Conservation (phyloP, 2,797 vertebrate genomes). For the Chrosomus eos region DNA sequence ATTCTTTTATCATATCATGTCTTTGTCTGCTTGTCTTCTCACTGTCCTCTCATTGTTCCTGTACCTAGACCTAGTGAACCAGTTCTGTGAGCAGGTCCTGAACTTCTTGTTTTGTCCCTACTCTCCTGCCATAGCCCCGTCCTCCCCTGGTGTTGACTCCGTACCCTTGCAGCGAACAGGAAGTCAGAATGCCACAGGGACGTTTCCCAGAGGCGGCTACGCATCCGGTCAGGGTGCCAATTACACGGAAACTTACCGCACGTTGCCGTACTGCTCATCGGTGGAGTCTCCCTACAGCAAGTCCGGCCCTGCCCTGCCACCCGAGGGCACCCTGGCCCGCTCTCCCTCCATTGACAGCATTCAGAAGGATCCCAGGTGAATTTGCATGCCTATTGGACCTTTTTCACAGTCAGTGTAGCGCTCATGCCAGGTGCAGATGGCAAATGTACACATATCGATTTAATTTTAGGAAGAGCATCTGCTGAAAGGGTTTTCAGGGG, state of each 20-base stretch:
- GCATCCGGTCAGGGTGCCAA: slow-evolving; percentile 87
- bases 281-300: slow-evolving; percentile 99
- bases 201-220: slow-evolving; percentile 86
- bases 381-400: neutral
- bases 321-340: slow-evolving; percentile 94
- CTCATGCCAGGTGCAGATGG: neutral
- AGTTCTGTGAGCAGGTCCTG: slow-evolving; percentile 94
- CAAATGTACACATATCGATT: slow-evolving; percentile 4
- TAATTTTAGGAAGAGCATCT: slow-evolving; percentile 37
- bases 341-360: slow-evolving; percentile 99
- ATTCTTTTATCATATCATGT: slow-evolving; percentile 16
- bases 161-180: slow-evolving; percentile 97
- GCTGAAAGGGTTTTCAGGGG: neutral
- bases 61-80: slow-evolving; percentile 90
- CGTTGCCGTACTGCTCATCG: slow-evolving; percentile 97
- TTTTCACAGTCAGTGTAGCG: neutral
- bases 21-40: slow-evolving; percentile 13
- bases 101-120: slow-evolving; percentile 98
- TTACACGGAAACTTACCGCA: slow-evolving; percentile 94
- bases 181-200: slow-evolving; percentile 88
- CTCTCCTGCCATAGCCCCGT: slow-evolving; percentile 98
- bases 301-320: slow-evolving; percentile 95
- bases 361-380: slow-evolving; percentile 99
- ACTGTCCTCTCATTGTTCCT: slow-evolving; percentile 59
- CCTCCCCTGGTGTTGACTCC: slow-evolving; percentile 99